Evolutionary conservation across 2,888 invertebrate species (phyloP), one percentile per base, ranked within the genome.

Genomic region (Chesias legatella): DNA sequence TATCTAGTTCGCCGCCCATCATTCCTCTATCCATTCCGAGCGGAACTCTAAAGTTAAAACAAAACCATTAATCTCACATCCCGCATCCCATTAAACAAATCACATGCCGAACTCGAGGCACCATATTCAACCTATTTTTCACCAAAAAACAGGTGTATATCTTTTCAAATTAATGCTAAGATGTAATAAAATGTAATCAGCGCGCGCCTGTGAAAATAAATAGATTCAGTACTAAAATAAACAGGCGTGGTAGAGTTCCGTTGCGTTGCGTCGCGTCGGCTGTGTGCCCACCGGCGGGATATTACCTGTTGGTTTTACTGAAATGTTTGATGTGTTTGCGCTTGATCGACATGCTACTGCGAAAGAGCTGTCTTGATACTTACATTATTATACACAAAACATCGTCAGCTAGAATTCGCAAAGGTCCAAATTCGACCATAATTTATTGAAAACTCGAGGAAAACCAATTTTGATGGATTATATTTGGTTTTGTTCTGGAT

Each of bases 221-320:
- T 78, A 79, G 68, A 72, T 68, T 67, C 53, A 54, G 63, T 66
- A 72, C 72, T 56, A 74, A 82, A 79, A 79, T 73, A 82, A 83
- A 82, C 76, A 74, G 54, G 73, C 53, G n/a, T 11, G 25, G n/a
- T 7, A 35, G 28, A 40, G 30, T 27, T 29, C 1, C 4, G 24
- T 33, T 36, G n/a, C n/a, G n/a, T n/a, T n/a, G n/a, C n/a, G n/a
- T n/a, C n/a, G n/a, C n/a, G n/a, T n/a, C n/a, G n/a, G n/a, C 11
- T 33, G 40, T 45, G 45, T 33, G 45, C 58, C 72, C 70, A 58
- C 59, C 67, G 60, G 60, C 67, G 68, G 76, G 74, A 72, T 77
- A 80, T 83, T 83, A 83, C 84, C 84, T 83, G 84, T 79, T 76
- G 78, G 79, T 75, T 79, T 73, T 72, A 81, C 77, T 77, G 80